phyloP scores from a whole-genome alignment of 2,113 vertebrate genomes.

The Cheilinus undulatus region DNA sequence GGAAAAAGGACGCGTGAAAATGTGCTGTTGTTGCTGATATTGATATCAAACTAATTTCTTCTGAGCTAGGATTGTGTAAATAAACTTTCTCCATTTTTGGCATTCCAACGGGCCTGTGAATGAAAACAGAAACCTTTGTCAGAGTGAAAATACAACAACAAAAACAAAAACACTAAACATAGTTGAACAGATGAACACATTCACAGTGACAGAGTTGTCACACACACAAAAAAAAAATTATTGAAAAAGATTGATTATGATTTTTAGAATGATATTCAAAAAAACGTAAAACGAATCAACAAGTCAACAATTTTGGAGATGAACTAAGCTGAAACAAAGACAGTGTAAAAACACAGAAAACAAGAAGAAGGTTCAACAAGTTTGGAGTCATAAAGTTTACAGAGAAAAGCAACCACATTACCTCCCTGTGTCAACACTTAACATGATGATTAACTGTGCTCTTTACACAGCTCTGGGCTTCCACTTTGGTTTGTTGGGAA shows the following conservation, averaged over 20 bases:
- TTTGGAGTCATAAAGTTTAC: neutral
- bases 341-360: neutral
- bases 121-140: constrained; percentile 8
- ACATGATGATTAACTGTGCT: neutral
- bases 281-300: neutral
- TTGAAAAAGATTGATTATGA: too few species aligned
- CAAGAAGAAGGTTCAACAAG: neutral
- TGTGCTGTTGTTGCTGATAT: constrained; percentile 99
- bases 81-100: constrained; percentile 99
- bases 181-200: neutral
- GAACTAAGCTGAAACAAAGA: neutral
- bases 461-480: neutral
- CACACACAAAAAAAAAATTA: too few species aligned
- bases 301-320: neutral
- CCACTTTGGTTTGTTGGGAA: neutral
- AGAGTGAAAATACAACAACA: neutral
- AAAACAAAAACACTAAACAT: neutral
- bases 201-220: neutral
- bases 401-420: neutral
- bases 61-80: constrained; percentile 98
- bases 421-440: neutral
- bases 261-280: neutral
- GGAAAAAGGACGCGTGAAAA: constrained; percentile 99
- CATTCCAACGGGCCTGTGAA: constrained; percentile 96
- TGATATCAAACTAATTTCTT: constrained; percentile 99